phyloP scores from a whole-genome alignment of 2,888 invertebrate species.

The Agapostemon virescens region DNA sequence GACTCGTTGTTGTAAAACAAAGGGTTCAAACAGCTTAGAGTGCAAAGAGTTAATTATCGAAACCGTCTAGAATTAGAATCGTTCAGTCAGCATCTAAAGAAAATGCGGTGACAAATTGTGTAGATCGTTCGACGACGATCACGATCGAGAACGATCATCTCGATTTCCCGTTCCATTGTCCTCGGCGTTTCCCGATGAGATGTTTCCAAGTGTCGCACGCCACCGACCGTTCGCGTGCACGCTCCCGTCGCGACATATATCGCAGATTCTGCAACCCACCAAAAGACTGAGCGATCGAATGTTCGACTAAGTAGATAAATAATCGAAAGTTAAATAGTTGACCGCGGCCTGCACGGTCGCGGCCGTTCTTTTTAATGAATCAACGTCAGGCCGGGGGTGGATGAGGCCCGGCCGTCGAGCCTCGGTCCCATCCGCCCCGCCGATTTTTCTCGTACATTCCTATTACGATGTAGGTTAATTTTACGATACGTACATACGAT shows the following conservation, averaged over 20 bases:
- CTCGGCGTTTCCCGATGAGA: slow-evolving; percentile 23
- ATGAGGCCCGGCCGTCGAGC: not conserved
- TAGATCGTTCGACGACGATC: no score
- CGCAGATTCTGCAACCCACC: slow-evolving; percentile 70
- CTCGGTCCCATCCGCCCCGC: not conserved
- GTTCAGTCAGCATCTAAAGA: no score
- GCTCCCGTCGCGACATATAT: slow-evolving; percentile 50
- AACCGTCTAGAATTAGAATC: no score
- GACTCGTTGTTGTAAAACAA: no score
- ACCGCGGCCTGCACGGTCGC: slow-evolving; percentile 17
- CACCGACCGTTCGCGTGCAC: slow-evolving; percentile 28
- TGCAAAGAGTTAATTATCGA: no score
- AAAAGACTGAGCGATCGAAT: slow-evolving; percentile 76
- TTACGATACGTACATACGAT: slow-evolving; percentile 61
- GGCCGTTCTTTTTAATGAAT: slow-evolving; percentile 46
- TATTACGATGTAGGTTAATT: slow-evolving; percentile 67
- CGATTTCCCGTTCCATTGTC: slow-evolving; percentile 7
- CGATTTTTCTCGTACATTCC: slow-evolving; percentile 62
- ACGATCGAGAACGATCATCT: no score
- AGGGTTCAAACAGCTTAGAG: no score
- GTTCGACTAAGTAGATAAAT: slow-evolving; percentile 65
- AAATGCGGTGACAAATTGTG: no score
- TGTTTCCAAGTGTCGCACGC: not conserved
- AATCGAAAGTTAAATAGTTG: slow-evolving; percentile 36
- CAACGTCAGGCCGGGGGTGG: slow-evolving; percentile 30